phyloP scores from a whole-genome alignment of 2,888 invertebrate genomes.

The Hemaris fuciformis region DNA sequence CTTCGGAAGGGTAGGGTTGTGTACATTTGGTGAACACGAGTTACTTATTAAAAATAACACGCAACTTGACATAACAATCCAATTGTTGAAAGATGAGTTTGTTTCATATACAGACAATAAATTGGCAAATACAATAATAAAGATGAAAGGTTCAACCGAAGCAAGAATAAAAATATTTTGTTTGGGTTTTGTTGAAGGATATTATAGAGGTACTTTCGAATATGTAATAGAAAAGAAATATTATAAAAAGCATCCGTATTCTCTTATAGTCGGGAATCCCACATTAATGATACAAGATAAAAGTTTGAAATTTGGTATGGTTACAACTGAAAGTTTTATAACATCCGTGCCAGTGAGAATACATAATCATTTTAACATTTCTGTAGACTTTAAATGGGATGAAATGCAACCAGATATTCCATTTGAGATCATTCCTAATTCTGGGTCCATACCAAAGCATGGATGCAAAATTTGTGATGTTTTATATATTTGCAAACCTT shows the following conservation, averaged over 20 bases:
- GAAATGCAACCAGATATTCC: conserved; percentile 55
- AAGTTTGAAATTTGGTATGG: conserved; percentile 71
- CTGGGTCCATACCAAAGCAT: conserved; percentile 55
- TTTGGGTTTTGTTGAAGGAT: conserved; percentile 48
- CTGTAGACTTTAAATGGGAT: conserved; percentile 57
- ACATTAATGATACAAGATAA: conserved; percentile 53
- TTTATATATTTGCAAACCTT: conserved; percentile 52
- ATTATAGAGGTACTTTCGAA: conserved; percentile 47
- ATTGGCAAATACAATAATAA: conserved; percentile 35
- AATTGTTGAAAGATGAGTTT: conserved; percentile 43
- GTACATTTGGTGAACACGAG: conserved; percentile 51
- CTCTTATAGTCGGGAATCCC: conserved; percentile 53
- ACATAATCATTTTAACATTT: conserved; percentile 60
- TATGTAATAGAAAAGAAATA: conserved; percentile 59
- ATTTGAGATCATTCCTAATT: conserved; percentile 60
- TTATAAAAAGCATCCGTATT: conserved; percentile 54
- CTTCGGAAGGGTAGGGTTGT: conserved; percentile 61
- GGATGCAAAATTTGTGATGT: conserved; percentile 63
- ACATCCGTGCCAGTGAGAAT: conserved; percentile 64
- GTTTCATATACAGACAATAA: conserved; percentile 54
- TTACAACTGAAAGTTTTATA: conserved; percentile 61
- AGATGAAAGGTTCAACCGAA: conserved; percentile 45
- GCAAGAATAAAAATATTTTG: conserved; percentile 47
- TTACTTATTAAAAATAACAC: conserved; percentile 60
- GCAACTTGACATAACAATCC: conserved; percentile 46